These are phyloP conservation scores for Hoplodrina blanda DNA, from an alignment of 2,888 invertebrate species.

Conservation along the genomic window DNA sequence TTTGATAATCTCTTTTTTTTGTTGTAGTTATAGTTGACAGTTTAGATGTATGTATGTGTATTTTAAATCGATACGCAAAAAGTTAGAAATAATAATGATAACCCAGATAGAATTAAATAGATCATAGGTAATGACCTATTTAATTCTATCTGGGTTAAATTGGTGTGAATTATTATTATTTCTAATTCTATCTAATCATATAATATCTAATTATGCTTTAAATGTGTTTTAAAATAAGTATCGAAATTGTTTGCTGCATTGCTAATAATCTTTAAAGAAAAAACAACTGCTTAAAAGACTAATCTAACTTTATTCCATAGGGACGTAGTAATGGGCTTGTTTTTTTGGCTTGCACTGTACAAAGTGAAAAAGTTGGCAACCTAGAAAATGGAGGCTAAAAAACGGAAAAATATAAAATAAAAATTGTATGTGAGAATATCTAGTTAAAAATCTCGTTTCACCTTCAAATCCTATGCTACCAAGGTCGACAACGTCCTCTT, in stretches of 20 bases:
- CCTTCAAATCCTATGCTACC: conserved; percentile 2
- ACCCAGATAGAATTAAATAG: too few species aligned
- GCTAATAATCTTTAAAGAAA: not conserved
- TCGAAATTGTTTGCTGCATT: not conserved
- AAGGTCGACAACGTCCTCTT: conserved; percentile 9
- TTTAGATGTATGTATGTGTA: too few species aligned
- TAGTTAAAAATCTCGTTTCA: not conserved
- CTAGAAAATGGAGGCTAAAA: not conserved
- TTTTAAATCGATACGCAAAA: too few species aligned
- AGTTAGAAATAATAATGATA: too few species aligned
- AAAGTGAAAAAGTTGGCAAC: not conserved
- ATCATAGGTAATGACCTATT: too few species aligned
- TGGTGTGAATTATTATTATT: too few species aligned
- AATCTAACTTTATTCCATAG: conserved; percentile 52
- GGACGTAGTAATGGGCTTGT: conserved; percentile 15
- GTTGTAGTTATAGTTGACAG: too few species aligned
- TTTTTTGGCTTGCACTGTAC: conserved; percentile 1
- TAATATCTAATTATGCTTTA: too few species aligned
- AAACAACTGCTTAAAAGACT: conserved; percentile 27
- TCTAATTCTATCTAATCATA: too few species aligned
- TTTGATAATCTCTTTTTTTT: too few species aligned
- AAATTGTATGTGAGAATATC: not conserved
- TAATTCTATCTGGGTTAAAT: too few species aligned
- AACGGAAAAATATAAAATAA: not conserved
- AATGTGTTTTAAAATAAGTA: too few species aligned